phyloP scores from a whole-genome alignment of 35 echinoderm and acorn worm species.

The Patiria miniata region DNA sequence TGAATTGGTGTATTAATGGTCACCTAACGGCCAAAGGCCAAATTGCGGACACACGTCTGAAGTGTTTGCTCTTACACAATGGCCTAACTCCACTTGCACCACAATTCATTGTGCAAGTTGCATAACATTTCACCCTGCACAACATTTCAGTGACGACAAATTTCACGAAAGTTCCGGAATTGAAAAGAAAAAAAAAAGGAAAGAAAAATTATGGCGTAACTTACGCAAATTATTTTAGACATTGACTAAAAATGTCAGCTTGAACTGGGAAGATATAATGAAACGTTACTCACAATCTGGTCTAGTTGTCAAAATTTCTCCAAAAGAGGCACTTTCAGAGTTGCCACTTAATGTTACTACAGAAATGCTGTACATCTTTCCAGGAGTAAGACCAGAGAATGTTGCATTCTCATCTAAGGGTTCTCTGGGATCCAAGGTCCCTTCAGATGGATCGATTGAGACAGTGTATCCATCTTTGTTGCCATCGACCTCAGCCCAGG shows the following conservation, averaged over 20 bases:
- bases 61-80: no score
- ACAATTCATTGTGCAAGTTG: no score
- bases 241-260: neutral
- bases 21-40: no score
- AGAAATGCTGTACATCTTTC: neutral
- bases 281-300: constrained; percentile 37
- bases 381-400: neutral
- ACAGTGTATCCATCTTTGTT: constrained; percentile 15
- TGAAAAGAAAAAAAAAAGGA: no score
- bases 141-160: no score
- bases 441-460: neutral
- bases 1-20: no score
- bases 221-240: neutral
- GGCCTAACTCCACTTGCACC: no score
- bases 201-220: no score
- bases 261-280: neutral
- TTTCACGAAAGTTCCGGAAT: no score
- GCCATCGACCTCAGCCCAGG: constrained; percentile 17
- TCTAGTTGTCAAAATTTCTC: neutral
- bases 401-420: neutral
- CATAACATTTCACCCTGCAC: no score
- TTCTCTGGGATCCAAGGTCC: neutral
- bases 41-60: no score
- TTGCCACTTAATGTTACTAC: constrained; percentile 31
- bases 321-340: neutral